These are phyloP conservation scores for Coracias cyanogaster DNA, from an alignment of 2,797 vertebrate genomes.

Conservation along the genomic window DNA sequence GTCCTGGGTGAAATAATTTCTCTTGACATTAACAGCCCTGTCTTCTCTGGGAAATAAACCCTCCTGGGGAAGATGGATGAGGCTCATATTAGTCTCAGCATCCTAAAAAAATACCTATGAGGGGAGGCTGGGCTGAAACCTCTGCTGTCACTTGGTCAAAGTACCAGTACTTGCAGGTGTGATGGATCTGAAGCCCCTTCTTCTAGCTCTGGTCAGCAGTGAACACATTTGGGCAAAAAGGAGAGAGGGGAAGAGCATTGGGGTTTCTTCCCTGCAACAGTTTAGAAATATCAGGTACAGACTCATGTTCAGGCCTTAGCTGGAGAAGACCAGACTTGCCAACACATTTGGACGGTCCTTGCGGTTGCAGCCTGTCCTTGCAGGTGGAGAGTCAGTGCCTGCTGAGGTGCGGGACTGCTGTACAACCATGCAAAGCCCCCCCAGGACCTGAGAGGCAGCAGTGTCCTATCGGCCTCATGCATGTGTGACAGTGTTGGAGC, in stretches of 20 bases:
- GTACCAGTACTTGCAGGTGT: background rate
- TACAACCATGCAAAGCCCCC: fast-evolving
- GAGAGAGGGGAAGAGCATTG: background rate
- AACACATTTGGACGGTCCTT: background rate
- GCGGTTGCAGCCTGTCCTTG: background rate
- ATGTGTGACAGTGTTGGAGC: background rate
- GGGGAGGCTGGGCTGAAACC: background rate
- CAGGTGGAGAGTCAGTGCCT: background rate
- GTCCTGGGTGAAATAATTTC: slow-evolving; percentile 50
- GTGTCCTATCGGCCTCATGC: background rate
- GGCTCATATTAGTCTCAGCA: background rate
- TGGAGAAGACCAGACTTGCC: background rate
- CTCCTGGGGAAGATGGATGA: slow-evolving; percentile 24
- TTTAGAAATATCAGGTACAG: background rate
- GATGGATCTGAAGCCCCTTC: background rate
- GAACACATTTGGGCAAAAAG: background rate
- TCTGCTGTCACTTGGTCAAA: background rate
- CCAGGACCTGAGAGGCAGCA: background rate
- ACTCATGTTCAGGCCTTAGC: background rate
- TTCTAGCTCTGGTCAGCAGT: background rate
- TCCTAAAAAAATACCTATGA: background rate
- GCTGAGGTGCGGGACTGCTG: background rate
- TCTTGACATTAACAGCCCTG: slow-evolving; percentile 55
- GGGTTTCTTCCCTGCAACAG: background rate
- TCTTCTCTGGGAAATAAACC: slow-evolving; percentile 42